Evolutionary conservation across 2,113 vertebrate genomes (phyloP), one percentile per base, ranked within the genome.

Genomic region (Puma concolor): DNA sequence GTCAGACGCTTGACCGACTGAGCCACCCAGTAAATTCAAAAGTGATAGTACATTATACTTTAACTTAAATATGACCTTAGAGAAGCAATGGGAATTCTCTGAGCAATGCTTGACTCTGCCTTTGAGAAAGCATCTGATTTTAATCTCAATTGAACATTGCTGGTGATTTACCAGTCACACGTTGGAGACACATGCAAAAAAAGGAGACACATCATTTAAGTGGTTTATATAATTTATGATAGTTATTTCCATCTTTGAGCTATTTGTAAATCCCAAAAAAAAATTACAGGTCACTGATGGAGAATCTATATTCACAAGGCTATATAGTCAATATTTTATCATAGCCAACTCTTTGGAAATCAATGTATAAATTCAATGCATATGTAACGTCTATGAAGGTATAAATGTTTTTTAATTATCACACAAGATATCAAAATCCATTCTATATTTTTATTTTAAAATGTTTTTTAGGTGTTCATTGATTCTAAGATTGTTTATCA

Each of bases 401-500:
- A 64, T 29, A 48, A 80, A 72, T 84, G 50, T n/a, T 41, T 94
- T 79, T 94, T 31, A 92, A 16, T n/a, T 72, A 63, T 67, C 41
- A 81, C 9, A 66, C 5, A 57, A 17, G 4, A 54, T 92, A 76
- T 52, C 7, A 95, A 96, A 64, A 17, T 81, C 57, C 8, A 69
- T 38, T 88, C 93, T 79, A 36, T 31, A 50, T 48, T 95, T 92
- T 82, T 72, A 93, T 88, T 94, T 95, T 27, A 50, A 88, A 74
- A n/a, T 81, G 16, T 91, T 93, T 91, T 91, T 86, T 94, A 48
- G 23, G 66, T 96, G 27, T 80, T 95, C 27, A 74, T 79, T 97
- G 23, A 50, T 74, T 82, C 2, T 94, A 91, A 50, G 0, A 60
- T 10, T 80, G 27, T 60, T 41, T 64, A 31, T 31, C 72, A 74